These are phyloP conservation scores for Myioborus melanocephalus DNA, from an alignment of 2,797 vertebrate genomes.

Conservation along the genomic window DNA sequence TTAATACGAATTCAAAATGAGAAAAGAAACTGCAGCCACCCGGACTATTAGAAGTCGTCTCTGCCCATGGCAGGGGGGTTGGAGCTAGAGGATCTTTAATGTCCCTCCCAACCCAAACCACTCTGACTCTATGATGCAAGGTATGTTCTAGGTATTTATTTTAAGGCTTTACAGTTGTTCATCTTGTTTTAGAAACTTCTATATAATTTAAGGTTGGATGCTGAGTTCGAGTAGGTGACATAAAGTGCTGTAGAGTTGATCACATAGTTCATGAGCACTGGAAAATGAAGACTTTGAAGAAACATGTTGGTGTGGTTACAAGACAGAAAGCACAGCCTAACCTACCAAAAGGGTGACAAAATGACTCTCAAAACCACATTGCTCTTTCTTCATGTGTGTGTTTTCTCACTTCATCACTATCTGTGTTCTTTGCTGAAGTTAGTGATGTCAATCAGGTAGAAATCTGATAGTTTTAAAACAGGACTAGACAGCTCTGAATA, in stretches of 20 bases:
- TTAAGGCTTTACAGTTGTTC: background rate
- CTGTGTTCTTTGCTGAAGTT: background rate
- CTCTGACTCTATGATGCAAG: background rate
- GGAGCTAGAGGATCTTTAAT: background rate
- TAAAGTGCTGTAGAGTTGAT: background rate
- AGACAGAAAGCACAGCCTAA: background rate
- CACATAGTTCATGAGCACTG: background rate
- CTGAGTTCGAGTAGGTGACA: background rate
- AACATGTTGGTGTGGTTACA: background rate
- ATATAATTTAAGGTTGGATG: background rate
- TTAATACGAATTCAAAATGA: background rate
- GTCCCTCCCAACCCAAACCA: background rate
- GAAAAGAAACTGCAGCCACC: background rate
- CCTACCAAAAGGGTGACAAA: background rate
- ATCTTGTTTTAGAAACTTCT: background rate
- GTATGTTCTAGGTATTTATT: background rate
- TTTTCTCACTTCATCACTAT: background rate
- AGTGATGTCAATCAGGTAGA: background rate
- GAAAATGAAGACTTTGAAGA: background rate
- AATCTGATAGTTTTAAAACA: background rate
- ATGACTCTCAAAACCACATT: background rate
- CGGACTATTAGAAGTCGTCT: rapidly evolving
- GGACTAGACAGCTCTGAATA: background rate
- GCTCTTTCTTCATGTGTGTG: background rate
- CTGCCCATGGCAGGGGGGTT: background rate